Evolutionary conservation across 2,113 vertebrate species (phyloP).

Genomic region (Petrocephalus microphthalmus): DNA sequence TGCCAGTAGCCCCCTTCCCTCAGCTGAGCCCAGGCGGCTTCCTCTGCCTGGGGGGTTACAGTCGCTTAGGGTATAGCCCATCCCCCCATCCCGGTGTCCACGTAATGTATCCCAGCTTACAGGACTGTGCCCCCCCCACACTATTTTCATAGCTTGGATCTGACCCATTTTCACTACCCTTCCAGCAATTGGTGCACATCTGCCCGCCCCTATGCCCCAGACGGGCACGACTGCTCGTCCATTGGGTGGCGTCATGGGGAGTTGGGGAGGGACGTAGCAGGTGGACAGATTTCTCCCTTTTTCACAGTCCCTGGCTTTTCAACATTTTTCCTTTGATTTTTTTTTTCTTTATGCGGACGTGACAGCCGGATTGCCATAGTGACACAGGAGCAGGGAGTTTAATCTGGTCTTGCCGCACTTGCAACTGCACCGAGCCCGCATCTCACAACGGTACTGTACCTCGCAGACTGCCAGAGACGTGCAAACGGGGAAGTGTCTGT

Average conservation of each 20-base stretch:
- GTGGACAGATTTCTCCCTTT: conserved; percentile 12
- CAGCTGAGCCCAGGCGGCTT: neutral
- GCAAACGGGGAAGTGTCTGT: neutral
- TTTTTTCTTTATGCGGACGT: conserved; percentile 45
- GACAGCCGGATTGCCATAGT: conserved; percentile 57
- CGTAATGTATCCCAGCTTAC: neutral
- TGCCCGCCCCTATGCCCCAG: neutral
- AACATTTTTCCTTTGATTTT: neutral
- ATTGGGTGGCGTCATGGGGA: neutral
- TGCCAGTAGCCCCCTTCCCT: too few relatives aligned
- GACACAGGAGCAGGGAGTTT: conserved; percentile 50
- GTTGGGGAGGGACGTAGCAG: neutral
- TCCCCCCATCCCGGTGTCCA: too few relatives aligned
- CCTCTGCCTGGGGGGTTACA: neutral
- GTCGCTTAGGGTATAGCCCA: neutral
- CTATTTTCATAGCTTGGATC: neutral
- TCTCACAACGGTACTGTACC: neutral
- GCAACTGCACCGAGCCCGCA: conserved; percentile 33
- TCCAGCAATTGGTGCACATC: neutral
- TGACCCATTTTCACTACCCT: conserved; percentile 18
- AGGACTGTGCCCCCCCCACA: neutral
- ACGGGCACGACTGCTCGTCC: neutral
- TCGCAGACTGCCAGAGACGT: neutral
- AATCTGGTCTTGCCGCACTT: conserved; percentile 39
- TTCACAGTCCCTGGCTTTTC: conserved; percentile 11